Conservation (phyloP, 1,140 invertebrate species). For the Ectropis grisescens region DNA sequence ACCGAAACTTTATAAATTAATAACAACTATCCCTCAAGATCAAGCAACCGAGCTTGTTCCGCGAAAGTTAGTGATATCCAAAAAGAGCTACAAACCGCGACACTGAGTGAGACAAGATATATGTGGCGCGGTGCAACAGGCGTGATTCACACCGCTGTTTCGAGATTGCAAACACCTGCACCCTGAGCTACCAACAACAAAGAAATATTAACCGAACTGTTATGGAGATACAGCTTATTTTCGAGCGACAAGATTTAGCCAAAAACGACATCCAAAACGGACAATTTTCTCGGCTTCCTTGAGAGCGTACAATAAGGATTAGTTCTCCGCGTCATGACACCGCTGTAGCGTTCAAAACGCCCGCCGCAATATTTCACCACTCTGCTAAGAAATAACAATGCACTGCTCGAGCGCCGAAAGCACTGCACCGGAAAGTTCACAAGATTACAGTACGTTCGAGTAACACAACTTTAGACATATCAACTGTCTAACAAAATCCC, state of each 20-base stretch:
- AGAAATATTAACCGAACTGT: slow-evolving; percentile 12
- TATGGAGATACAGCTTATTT: slow-evolving; percentile 8
- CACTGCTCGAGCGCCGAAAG: slow-evolving; percentile 26
- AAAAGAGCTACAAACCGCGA: slow-evolving; percentile 37
- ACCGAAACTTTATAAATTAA: too few species aligned
- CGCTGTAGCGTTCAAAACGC: slow-evolving; percentile 17
- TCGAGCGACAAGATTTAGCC: neutral
- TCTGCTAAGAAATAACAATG: slow-evolving; percentile 56
- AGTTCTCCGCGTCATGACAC: slow-evolving; percentile 32
- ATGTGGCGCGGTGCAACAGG: slow-evolving; percentile 38
- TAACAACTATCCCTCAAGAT: too few species aligned
- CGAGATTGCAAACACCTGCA: slow-evolving; percentile 41
- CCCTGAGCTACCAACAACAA: slow-evolving; percentile 10
- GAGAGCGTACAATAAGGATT: slow-evolving; percentile 31
- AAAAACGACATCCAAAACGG: slow-evolving; percentile 25
- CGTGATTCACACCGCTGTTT: slow-evolving; percentile 43
- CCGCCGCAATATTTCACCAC: slow-evolving; percentile 49
- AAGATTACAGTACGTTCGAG: slow-evolving; percentile 34
- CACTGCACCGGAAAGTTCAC: slow-evolving; percentile 42
- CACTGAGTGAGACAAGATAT: slow-evolving; percentile 44
- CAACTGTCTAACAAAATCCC: neutral
- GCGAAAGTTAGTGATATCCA: too few species aligned
- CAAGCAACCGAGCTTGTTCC: too few species aligned
- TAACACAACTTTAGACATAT: slow-evolving; percentile 15
- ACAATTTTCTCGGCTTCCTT: slow-evolving; percentile 26